Percentiles rank a stretch among this genome's conserved stretches.
Conservation (phyloP, 2,113 vertebrate genomes). For the Mormoops blainvillei region DNA sequence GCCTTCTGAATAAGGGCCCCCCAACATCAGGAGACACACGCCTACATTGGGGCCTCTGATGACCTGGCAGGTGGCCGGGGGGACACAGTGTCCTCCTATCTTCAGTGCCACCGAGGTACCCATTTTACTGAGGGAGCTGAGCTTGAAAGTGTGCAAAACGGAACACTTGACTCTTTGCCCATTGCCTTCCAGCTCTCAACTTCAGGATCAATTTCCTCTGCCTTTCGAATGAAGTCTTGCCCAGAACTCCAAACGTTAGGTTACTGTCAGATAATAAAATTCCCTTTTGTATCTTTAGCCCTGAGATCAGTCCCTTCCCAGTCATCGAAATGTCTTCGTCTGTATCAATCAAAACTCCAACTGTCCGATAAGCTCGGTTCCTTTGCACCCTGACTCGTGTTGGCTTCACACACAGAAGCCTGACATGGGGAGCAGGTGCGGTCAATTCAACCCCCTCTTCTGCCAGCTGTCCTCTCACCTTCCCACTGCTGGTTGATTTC, state of each 20-base stretch:
- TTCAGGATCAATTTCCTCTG: background rate
- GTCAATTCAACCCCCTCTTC: background rate
- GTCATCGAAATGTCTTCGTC: background rate
- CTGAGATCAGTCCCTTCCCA: background rate
- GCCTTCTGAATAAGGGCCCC: background rate
- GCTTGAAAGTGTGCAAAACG: background rate
- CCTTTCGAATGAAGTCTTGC: background rate
- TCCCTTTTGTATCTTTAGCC: background rate
- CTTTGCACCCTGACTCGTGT: too few relatives aligned
- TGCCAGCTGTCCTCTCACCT: background rate
- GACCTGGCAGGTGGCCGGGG: too few relatives aligned
- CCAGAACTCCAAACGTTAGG: background rate
- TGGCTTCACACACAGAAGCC: background rate
- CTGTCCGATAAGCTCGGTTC: background rate
- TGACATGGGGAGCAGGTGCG: rapidly evolving
- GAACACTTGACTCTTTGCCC: background rate
- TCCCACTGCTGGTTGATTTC: background rate
- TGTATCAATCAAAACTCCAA: too few relatives aligned
- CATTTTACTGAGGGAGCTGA: background rate
- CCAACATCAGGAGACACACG: background rate
- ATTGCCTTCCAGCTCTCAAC: background rate
- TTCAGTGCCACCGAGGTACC: too few relatives aligned
- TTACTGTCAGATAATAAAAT: background rate
- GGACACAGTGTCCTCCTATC: rapidly evolving
- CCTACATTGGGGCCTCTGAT: background rate